Percentiles rank a stretch among this genome's conserved stretches.
phyloP scores from a whole-genome alignment of 2,888 invertebrate genomes.

The Tortrix viridana region DNA sequence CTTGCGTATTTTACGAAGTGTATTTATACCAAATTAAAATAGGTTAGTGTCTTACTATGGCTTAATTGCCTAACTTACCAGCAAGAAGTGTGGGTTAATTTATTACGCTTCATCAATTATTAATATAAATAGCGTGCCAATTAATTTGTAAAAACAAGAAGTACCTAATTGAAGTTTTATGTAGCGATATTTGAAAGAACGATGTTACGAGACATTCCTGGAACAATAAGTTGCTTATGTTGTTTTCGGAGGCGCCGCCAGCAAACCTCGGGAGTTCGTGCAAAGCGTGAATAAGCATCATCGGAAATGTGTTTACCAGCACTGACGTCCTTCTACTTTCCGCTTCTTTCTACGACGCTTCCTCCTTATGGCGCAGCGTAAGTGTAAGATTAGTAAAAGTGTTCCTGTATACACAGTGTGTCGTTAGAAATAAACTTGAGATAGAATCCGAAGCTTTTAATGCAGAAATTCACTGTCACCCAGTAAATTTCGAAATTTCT shows the following conservation, averaged over 20 bases:
- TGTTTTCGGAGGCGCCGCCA: conserved; percentile 8
- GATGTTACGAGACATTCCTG: not conserved
- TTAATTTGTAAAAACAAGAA: no score
- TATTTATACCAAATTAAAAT: no score
- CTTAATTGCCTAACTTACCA: no score
- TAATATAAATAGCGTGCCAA: no score
- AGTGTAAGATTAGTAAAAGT: conserved; percentile 26
- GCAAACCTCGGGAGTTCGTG: conserved; percentile 30
- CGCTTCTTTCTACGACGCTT: conserved; percentile 31
- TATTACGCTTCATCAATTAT: no score
- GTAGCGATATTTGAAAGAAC: conserved; percentile 8
- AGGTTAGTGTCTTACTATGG: no score
- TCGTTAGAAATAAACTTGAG: not conserved
- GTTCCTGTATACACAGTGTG: conserved; percentile 7
- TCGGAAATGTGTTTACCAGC: conserved; percentile 31
- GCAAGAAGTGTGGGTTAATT: no score
- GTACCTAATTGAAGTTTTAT: no score
- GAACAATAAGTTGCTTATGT: not conserved
- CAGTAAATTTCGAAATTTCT: no score
- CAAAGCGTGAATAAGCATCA: conserved; percentile 35
- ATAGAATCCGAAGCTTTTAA: not conserved
- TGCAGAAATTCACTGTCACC: no score
- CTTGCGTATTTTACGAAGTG: no score
- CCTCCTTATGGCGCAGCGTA: conserved; percentile 33
- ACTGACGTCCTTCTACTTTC: conserved; percentile 31